Evolutionary conservation across 2,888 invertebrate genomes (phyloP).

Genomic region (Nasonia oneida): DNA sequence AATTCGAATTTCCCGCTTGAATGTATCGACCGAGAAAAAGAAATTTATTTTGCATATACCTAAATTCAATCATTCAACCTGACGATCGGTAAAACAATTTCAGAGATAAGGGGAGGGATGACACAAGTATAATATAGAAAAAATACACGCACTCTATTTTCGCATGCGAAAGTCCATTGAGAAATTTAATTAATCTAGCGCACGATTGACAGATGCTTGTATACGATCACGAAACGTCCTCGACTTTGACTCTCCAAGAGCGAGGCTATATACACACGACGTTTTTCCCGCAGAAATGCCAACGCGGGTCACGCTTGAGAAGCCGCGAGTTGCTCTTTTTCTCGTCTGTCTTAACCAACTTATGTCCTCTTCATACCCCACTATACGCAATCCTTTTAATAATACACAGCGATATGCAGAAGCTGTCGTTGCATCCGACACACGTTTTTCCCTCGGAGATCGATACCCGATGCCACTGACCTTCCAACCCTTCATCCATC

Average conservation of each 20-base stretch:
- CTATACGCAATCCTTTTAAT: background rate
- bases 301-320: constrained; percentile 14
- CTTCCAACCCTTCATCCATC: background rate
- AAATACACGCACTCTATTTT: constrained; percentile 12
- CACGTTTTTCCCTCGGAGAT: background rate
- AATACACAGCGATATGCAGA: background rate
- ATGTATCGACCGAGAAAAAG: too few species aligned
- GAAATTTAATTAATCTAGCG: constrained; percentile 42
- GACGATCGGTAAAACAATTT: too few species aligned
- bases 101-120: too few species aligned
- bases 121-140: background rate
- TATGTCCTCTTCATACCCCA: too few species aligned
- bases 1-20: too few species aligned
- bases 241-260: constrained; percentile 23
- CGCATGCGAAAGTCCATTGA: constrained; percentile 41
- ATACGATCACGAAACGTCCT: constrained; percentile 38
- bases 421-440: background rate
- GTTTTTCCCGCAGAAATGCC: background rate
- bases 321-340: background rate
- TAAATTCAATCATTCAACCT: too few species aligned
- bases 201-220: constrained; percentile 19
- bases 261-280: background rate
- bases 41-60: too few species aligned
- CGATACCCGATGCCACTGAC: background rate
- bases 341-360: background rate